Base-by-base conservation (phyloP, 2,797 vertebrate genomes). In the Lithobates sylvaticus region DNA sequence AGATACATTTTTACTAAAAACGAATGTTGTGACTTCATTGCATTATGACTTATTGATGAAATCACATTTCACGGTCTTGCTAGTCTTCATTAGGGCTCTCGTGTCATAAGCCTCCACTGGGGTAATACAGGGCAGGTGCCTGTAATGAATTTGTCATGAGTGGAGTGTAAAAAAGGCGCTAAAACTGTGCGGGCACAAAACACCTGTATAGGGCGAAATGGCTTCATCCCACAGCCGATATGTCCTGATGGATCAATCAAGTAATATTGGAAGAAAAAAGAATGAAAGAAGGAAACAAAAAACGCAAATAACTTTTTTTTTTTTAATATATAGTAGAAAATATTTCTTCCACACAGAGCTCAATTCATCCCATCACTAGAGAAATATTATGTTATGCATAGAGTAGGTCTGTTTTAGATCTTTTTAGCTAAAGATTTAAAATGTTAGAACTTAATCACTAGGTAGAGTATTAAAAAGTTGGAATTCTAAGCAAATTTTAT, bases 121-220 rank as follows among this genome's bases (percentile, higher is more conserved):
- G 69, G 47, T 42, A 27, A 82, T 74, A 74, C 10, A 61, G 79
- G 58, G 32, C 69, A 64, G 34, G 79, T 61, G 32, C 50, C 16
- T 39, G 7, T 42, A 36, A 72, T 81, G 23, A 61, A 73, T 81
- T 73, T 81, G 39, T 61, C 68, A 72, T 73, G 47, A 71, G 15
- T 58, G 23, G 34, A 3, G 50, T 18, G 27, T 18, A 61, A 36
- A 32, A 54, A 80, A 58, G 70, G 68, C 3, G 7, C 10, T 32
- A 71, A 21, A 7, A n/a, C 16, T 50, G 21, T 79, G 18, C n/a
- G 15, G 23, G 36, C 15, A 29, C 29, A 47, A 16, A 32, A 18
- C 77, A 78, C 61, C 76, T 78, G 65, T 68, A 69, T 68, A 23
- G 13, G 26, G 9, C 27, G 12, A 16, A 18, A n/a, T 9, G 6